Base-by-base conservation (phyloP, 2,113 vertebrate genomes). In the Emydura subglobosa region DNA sequence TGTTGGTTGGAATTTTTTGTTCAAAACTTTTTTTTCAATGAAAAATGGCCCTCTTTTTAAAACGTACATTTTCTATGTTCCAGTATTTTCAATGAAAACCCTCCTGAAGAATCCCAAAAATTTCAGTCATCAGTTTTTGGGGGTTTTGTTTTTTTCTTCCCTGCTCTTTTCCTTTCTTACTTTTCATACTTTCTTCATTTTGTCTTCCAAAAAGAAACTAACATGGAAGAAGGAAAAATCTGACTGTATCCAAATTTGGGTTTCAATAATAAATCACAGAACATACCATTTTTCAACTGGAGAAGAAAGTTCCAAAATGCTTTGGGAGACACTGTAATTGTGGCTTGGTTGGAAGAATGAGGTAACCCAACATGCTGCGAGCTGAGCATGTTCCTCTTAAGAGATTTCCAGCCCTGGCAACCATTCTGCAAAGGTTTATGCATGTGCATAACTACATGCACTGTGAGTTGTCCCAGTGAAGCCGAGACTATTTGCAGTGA, bases 321-420 rank as follows among this genome's bases (percentile, higher is more conserved):
- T 96, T 88, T 82, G 47, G 47, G 90, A 92, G 87, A 95, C 89
- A 82, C 42, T 7, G 14, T 79, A 57, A 91, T 89, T 89, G 85
- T 85, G 91, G 87, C 84, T 90, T 90, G 94, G 83, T 11, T 97
- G 93, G 92, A 96, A 96, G 95, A 95, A 96, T 88, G 95, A 97
- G 95, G 50, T 93, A 96, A 95, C 89, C 65, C 96, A 93, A 85
- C 96, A 85, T 96, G 96, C 96, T 90, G 92, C 92, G 94, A 95
- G 21, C 87, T 94, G 96, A 96, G 95, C 93, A 87, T 91, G 93
- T 16, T n/a, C n/a, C 92, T 95, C 90, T 95, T 96, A 10, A 88
- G 96, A 93, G 87, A 85, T 95, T 96, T 96, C 50, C 93, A 97
- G 94, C 95, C 96, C 87, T 92, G 96, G 95, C 90, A 96, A 93